phyloP scores from a whole-genome alignment of 2,113 vertebrate genomes.

The Pholis gunnellus region DNA sequence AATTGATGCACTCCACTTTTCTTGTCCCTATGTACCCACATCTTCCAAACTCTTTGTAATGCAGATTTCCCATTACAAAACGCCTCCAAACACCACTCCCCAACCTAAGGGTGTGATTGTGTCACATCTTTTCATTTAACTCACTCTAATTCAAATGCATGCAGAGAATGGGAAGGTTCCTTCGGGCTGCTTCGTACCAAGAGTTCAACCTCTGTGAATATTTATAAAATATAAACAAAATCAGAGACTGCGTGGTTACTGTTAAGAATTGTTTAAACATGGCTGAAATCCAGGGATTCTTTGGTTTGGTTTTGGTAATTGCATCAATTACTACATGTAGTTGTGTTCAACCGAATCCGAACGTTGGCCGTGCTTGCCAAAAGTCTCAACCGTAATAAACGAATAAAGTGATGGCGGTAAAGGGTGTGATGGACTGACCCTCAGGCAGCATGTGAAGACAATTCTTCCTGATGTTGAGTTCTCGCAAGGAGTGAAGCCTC shows the following conservation, averaged over 20 bases:
- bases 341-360: no score
- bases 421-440: slow-evolving; percentile 83
- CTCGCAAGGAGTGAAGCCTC: slow-evolving; percentile 93
- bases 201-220: not conserved
- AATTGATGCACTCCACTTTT: not conserved
- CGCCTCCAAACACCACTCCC: not conserved
- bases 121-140: not conserved
- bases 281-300: not conserved
- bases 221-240: no score
- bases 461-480: slow-evolving; percentile 98
- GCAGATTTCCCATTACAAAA: not conserved
- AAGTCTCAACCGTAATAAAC: not conserved
- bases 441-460: slow-evolving; percentile 95
- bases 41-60: not conserved
- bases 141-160: not conserved
- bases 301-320: not conserved
- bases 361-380: not conserved
- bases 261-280: not conserved
- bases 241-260: not conserved
- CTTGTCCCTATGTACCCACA: not conserved
- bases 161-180: not conserved
- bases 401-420: fast-evolving
- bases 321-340: no score
- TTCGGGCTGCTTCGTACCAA: not conserved
- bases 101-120: not conserved